A percentile compares a stretch with the other conserved stretches of the same genome.
These are phyloP conservation scores for Orientallactaga bullata DNA, from an alignment of 2,113 vertebrate genomes.

Conservation along the genomic window DNA sequence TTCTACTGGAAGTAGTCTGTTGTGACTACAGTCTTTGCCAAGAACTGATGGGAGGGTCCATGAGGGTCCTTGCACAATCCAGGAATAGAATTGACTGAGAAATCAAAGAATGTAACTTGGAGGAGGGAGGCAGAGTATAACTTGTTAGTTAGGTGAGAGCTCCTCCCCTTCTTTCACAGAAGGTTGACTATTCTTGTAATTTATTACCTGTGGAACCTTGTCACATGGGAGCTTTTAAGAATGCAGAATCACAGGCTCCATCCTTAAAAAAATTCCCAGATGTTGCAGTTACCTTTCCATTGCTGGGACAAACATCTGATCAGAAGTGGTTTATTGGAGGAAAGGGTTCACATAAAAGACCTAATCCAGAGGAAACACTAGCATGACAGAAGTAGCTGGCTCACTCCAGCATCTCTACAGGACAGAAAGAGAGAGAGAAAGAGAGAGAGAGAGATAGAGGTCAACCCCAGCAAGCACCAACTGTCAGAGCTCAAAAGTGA, in stretches of 20 bases:
- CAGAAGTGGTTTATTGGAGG: too few species aligned
- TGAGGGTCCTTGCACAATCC: not conserved
- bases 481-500: too few species aligned
- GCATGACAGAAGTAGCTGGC: too few species aligned
- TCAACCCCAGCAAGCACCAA: too few species aligned
- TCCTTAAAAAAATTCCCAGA: conserved; percentile 51
- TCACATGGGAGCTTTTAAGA: conserved; percentile 59
- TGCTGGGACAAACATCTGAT: too few species aligned
- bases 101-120: conserved; percentile 10
- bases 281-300: too few species aligned
- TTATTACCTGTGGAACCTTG: conserved; percentile 30
- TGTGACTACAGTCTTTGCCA: not conserved
- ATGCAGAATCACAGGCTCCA: conserved; percentile 66
- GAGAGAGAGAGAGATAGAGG: too few species aligned
- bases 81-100: not conserved
- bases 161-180: conserved; percentile 42
- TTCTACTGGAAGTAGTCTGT: not conserved
- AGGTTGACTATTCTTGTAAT: conserved; percentile 58
- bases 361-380: too few species aligned
- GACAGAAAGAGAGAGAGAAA: too few species aligned
- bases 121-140: not conserved
- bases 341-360: too few species aligned
- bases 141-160: conserved; percentile 2
- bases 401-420: too few species aligned
- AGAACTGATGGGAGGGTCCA: not conserved